These are phyloP conservation scores for Empidonax alnorum DNA, from an alignment of 2,113 vertebrate genomes.

Conservation along the genomic window DNA sequence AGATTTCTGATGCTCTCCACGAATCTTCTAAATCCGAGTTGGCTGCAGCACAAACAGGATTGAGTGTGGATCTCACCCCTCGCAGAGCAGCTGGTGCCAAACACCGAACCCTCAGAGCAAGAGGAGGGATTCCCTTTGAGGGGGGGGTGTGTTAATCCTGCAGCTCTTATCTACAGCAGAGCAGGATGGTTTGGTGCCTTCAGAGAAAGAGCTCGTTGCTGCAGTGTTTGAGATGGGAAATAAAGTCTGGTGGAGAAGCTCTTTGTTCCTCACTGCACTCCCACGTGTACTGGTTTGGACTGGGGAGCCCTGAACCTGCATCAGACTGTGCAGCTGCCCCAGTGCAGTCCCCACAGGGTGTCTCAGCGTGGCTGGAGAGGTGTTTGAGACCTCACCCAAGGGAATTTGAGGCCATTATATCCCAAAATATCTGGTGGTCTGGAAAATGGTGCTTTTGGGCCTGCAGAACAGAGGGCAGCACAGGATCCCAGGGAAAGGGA, in stretches of 20 bases:
- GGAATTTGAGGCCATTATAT: not conserved
- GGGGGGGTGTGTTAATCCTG: not conserved
- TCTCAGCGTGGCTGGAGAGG: not conserved
- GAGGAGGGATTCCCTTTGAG: not conserved
- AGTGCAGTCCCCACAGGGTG: accelerated
- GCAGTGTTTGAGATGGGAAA: not conserved
- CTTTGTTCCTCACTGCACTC: accelerated
- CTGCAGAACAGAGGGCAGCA: accelerated
- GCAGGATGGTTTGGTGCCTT: not conserved
- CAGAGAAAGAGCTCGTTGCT: not conserved
- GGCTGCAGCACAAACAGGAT: not conserved
- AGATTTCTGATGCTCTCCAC: accelerated
- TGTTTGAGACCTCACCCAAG: not conserved
- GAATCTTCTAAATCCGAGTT: accelerated
- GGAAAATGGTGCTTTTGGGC: not conserved
- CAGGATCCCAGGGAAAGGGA: not conserved
- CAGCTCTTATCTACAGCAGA: not conserved
- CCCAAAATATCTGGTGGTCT: not conserved
- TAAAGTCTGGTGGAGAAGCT: not conserved
- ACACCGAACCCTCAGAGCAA: not conserved
- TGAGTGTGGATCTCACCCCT: accelerated
- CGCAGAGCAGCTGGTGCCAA: not conserved
- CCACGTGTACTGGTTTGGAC: accelerated
- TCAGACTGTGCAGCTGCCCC: accelerated
- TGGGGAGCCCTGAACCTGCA: not conserved